Base-by-base conservation (phyloP, 2,797 vertebrate genomes). In the Rhinatrema bivittatum region DNA sequence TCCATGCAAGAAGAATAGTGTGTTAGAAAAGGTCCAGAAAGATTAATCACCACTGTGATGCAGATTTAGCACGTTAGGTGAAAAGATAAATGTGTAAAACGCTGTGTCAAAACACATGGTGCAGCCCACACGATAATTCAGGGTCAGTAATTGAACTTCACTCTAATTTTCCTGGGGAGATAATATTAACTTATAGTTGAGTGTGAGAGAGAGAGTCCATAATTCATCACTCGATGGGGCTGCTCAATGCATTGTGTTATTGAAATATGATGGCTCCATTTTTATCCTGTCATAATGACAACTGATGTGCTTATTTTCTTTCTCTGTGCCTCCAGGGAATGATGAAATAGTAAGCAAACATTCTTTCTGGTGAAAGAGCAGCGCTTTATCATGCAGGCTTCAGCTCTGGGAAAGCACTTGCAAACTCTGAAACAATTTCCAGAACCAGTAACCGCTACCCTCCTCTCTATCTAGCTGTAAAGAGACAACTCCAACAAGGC, bases 241-340 rank as follows among this genome's bases (percentile, higher is more conserved):
- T 76, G 82, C 68, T 74, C 79, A 73, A 81, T 81, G 85, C 86
- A 85, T 89, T 90, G 91, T 90, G 91, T 90, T 93, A 91, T 87
- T 95, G 93, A 95, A 93, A 97, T 94, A 97, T 94, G 94, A 97
- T 76, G 88, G 91, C 87, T 89, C 89, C 92, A 91, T 97, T 98
- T 94, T 92, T 91, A 91, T 90, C 87, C 91, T 95, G 91, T 94
- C 92, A 93, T 90, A 89, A 93, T 91, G 91, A 95, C 93, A 95
- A 92, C 94, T 91, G 91, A 95, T 93, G 93, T 83, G 89, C 91
- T 94, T 91, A 92, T 92, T 96, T 90, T 90, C 89, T 85, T 86
- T 68, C 76, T 81, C 62, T 47, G 35, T 67, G 84, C 89, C 91
- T 88, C 91, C 72, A 54, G 91, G 93, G 92, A 82, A 94, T 91